Evolutionary conservation across 2,888 invertebrate species (phyloP).

Genomic region (Melinopterus prodromus): DNA sequence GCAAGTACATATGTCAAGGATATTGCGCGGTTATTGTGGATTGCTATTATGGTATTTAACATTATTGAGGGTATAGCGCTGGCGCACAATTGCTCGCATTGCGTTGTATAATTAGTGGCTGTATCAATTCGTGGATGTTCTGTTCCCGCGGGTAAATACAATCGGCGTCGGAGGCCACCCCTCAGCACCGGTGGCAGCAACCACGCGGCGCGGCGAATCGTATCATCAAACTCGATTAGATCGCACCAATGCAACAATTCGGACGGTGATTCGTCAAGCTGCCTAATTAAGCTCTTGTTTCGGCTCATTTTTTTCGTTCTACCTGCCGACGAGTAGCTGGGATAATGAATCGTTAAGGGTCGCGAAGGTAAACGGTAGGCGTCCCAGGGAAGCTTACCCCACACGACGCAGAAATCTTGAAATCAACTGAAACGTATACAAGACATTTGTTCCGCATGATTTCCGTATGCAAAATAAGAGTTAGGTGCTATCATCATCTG

Average conservation of each 20-base stretch:
- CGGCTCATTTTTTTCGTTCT: no score
- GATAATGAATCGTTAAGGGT: no score
- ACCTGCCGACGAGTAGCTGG: no score
- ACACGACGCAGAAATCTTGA: no score
- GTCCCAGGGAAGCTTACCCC: no score
- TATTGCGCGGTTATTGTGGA: not conserved
- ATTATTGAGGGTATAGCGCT: not conserved
- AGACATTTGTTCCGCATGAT: no score
- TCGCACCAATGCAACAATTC: not conserved
- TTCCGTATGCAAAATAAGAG: no score
- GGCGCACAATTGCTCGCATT: not conserved
- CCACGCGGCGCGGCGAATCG: not conserved
- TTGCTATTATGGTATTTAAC: not conserved
- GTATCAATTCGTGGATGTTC: not conserved
- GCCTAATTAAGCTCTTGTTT: not conserved
- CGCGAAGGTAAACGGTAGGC: no score
- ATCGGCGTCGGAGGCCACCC: not conserved
- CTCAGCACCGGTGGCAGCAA: not conserved
- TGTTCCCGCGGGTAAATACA: not conserved
- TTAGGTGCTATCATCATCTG: no score
- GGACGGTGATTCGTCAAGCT: not conserved
- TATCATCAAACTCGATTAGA: not conserved
- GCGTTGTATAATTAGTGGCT: not conserved
- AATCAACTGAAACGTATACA: no score
- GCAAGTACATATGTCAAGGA: not conserved